A percentile compares a stretch with the other conserved stretches of the same genome.
These are phyloP conservation scores for Drosophila conformis DNA, from an alignment of 2,888 invertebrate species.

Conservation along the genomic window DNA sequence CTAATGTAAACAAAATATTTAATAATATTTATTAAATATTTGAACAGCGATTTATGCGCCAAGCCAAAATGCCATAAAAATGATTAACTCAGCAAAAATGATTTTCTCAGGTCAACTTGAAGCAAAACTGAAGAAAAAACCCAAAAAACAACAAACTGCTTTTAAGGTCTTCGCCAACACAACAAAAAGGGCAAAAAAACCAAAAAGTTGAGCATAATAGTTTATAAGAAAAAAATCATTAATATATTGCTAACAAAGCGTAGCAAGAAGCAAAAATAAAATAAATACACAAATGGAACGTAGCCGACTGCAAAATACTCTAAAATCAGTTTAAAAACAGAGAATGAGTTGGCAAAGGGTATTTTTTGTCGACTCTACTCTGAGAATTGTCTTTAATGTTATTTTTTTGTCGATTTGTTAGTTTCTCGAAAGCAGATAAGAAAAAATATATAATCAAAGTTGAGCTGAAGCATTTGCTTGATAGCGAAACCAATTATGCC, in stretches of 20 bases:
- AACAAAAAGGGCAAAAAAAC: conserved; percentile 16
- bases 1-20: neutral
- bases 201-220: conserved; percentile 32
- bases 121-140: neutral
- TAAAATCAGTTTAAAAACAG: neutral
- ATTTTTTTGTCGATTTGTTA: neutral
- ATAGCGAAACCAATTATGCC: neutral
- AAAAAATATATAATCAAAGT: neutral
- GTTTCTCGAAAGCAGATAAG: neutral
- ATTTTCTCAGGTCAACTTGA: conserved; percentile 18
- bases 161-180: conserved; percentile 25
- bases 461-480: no score
- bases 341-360: neutral
- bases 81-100: conserved; percentile 28
- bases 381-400: neutral
- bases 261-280: conserved; percentile 9
- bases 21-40: conserved; percentile 27
- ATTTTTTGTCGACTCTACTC: neutral
- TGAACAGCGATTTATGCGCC: conserved; percentile 8
- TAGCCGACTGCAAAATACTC: neutral
- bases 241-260: conserved; percentile 40
- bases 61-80: conserved; percentile 17
- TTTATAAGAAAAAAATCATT: conserved; percentile 19
- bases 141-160: conserved; percentile 2
- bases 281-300: neutral